Base-by-base conservation (phyloP, 1,140 invertebrate species). In the Brachionus koreanus region DNA sequence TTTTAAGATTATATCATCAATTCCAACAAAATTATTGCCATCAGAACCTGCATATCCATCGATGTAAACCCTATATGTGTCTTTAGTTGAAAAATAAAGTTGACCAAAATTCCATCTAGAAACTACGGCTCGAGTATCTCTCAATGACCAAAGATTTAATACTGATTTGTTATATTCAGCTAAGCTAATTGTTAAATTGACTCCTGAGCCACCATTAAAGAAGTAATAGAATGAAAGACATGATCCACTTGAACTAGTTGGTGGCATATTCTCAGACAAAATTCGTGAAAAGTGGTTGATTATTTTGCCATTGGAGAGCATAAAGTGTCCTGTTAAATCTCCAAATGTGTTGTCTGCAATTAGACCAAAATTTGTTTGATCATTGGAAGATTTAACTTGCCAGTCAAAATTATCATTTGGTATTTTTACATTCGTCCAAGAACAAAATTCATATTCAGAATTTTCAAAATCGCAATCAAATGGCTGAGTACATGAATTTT, bases 161-260 rank as follows among this genome's bases (percentile, higher is more conserved):
- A 57, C 3, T 16, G 33, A 16, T 77, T 57, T 57, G 13, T 77
- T 57, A 13, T 57, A 61, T 19, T 57, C 49, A 7, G 13, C 29
- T 37, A 57, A 6, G 10, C 33, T 12, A 23, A 77, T 35, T 2
- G 74, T 77, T 13, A 77, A 33, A 57, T 77, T 77, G 35, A 57
- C 74, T 7, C 46, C 49, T 19, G 74, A 37, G 35, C 33, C 12
- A 35, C 74, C 74, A 37, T 77, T 77, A 35, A 35, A 13, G 83
- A 86, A 86, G 84, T 88, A 89, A 84, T 85, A 88, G 65, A 77
- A 77, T 35, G 46, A 57, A 9, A 67, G 35, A 52, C 46, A 82
- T 39, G 42, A 25, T 1, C 69, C 69, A 13, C 39, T 35, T 13
- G 37, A 43, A 12, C 69, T 74, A 12, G 69, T 74, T 46, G 69